Evolutionary conservation across 2,113 vertebrate species (phyloP), one percentile per base, ranked within the genome.

Genomic region (Chaetorhynchus papuensis): DNA sequence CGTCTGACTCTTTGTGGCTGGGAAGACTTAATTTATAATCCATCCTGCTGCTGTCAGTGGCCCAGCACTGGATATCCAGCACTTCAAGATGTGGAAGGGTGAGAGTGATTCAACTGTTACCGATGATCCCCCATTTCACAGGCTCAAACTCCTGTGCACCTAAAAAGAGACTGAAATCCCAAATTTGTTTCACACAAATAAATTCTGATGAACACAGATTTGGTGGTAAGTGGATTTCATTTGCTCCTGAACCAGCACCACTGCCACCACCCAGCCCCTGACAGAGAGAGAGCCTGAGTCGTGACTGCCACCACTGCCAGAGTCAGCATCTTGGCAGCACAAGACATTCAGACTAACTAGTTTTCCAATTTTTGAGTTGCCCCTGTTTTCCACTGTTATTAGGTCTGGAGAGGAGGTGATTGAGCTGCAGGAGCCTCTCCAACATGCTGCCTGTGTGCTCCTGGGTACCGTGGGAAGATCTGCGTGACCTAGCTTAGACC

Each of bases 251-350:
- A 33, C 21, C 42, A 37, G 44, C 52, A 31, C 26, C 0, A 1
- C 52, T 50, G 21, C 13, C 33, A 54, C 22, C 18, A 54, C 22
- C 14, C 13, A 54, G 57, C 4, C 39, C 31, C 61, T 59, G 44
- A 35, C 13, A 77, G 37, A 50, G 8, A 30, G 15, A 24, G 11
- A 66, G 21, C 13, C 21, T 59, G 52, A 35, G 21, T 31, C 6
- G 2, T 22, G 61, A 37, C 27, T 5, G 8, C 17, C 31, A 59
- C 20, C 61, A 31, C 2, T 0, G 0, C 37, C 7, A 1, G 71
- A 68, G 31, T 8, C 0, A 0, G 24, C 44, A 31, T 42, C 44
- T 35, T 21, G 31, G 37, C 52, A 42, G 35, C 11, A 27, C 44
- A 59, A 86, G 20, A 5, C 37, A 37, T 50, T 50, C 6, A 5